Base-by-base conservation (phyloP, 2,797 vertebrate genomes). In the Lepidocolaptes lacrymiger region DNA sequence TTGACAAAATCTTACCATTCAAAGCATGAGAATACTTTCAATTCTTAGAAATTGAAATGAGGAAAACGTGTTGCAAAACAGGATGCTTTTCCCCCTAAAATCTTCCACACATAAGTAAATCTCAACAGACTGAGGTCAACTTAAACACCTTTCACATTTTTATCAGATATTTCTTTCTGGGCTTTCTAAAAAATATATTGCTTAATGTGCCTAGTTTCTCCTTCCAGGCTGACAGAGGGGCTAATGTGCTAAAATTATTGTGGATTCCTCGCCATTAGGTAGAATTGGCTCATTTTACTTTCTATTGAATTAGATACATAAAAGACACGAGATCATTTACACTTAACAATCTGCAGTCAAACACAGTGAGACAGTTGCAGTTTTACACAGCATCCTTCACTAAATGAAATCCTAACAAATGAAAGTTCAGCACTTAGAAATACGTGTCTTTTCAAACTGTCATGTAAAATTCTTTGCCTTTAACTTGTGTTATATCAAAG, bases 341-440 rank as follows among this genome's bases (percentile, higher is more conserved):
- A 59, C 37, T 85, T 66, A 52, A 52, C 56, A 85, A 52, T 73
- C 69, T 85, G 36, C 27, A 81, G 79, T 49, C 56, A 77, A 89
- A 96, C 66, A 26, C 34, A 92, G 34, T 39, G 32, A 89, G 73
- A 73, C 24, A 75, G 63, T 19, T 85, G 59, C 67, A 76, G 77
- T 88, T 91, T 79, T 85, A 93, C 15, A 86, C 13, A 86, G 59
- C 74, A 74, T 90, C n/a, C 67, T 71, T 86, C 55, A 81, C 23
- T 88, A 88, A 91, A 86, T 36, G 58, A 90, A 96, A 93, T 88
- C 32, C 83, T 88, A 93, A 93, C 74, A 97, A 94, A 92, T 61
- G 69, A 39, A 95, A 94, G 61, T 83, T 95, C 68, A 88, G 71
- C 7, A 9, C 80, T 93, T 92, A 74, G 71, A 95, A 95, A 94